These are phyloP conservation scores for Chrosomus eos DNA, from an alignment of 2,797 vertebrate species.

Conservation along the genomic window DNA sequence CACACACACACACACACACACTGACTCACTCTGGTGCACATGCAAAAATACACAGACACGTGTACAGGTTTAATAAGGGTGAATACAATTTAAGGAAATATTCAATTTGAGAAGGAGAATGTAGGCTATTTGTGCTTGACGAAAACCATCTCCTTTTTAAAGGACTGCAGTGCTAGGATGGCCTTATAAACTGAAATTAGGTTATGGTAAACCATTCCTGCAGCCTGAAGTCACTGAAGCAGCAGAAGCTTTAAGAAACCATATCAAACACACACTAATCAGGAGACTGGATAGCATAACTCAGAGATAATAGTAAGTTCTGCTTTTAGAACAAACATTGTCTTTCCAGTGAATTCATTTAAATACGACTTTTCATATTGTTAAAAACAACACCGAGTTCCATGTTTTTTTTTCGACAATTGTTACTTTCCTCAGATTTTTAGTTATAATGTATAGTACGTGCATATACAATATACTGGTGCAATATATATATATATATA, in stretches of 20 bases:
- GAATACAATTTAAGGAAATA: slow-evolving; percentile 73
- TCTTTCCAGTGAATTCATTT: background rate
- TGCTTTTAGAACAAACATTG: background rate
- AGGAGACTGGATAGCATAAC: background rate
- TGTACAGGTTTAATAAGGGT: slow-evolving; percentile 76
- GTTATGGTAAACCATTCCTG: slow-evolving; percentile 80
- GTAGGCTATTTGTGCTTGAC: slow-evolving; percentile 57
- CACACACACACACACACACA: slow-evolving; percentile 57
- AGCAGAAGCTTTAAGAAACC: slow-evolving; percentile 69
- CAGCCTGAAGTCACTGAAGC: slow-evolving; percentile 73
- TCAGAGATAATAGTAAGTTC: background rate
- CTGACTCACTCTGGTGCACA: slow-evolving; percentile 68
- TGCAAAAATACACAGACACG: slow-evolving; percentile 10
- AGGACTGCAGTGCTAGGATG: slow-evolving; percentile 73
- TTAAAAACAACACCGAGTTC: background rate
- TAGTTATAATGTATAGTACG: background rate
- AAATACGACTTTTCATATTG: background rate
- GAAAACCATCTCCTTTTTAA: slow-evolving; percentile 64
- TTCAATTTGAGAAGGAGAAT: slow-evolving; percentile 64
- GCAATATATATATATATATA: background rate
- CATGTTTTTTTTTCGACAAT: background rate
- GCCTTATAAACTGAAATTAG: slow-evolving; percentile 75
- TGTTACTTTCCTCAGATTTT: background rate
- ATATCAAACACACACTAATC: slow-evolving; percentile 17
- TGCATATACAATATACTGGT: background rate